Base-by-base conservation (phyloP, 2,888 invertebrate genomes). In the Microplitis deprimator region DNA sequence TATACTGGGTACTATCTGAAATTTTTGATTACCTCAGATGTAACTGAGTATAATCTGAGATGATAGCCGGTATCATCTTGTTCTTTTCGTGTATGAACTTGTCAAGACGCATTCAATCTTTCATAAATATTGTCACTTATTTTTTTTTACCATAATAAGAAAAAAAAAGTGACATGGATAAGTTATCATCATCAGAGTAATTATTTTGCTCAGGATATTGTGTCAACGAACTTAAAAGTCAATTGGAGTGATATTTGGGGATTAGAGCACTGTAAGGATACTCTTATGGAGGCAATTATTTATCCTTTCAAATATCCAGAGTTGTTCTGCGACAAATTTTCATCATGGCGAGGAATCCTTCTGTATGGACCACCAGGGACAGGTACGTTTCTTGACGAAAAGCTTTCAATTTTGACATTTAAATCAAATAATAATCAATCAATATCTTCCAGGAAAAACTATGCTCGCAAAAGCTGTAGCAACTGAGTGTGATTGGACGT, bases 391-490 rank as follows among this genome's bases (percentile, higher is more conserved):
- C 6, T 29, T 50, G 29, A 20, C 41, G 50, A 73, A 61, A 75
- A 29, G 4, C 6, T 8, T 16, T 13, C n/a, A 64, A 67, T 69
- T 62, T 8, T 6, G n/a, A 17, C 38, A 65, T 39, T 50, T 5
- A 7, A 67, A 68, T 50, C 7, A 68, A n/a, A 50, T 64, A 5
- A 13, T 62, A 10, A 13, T 10, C 39, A 13, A 75, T 40, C 62
- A 40, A 50, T 60, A 1, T 60, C 5, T 82, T 83, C 38, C 77
- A 92, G 92, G 93, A n/a, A 98, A 98, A 91, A 98, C 98, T 0
- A 91, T 97, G 87, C 90, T 98, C 82, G 98, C 98, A 0, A 95
- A 95, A 89, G 96, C 97, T 0, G 93, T 96, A 1, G 97, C 97
- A 5, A 93, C 94, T 0, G 96, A 97, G 90, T 94, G 95, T 80